phyloP scores from a whole-genome alignment of 2,113 vertebrate species.

The Daubentonia madagascariensis region DNA sequence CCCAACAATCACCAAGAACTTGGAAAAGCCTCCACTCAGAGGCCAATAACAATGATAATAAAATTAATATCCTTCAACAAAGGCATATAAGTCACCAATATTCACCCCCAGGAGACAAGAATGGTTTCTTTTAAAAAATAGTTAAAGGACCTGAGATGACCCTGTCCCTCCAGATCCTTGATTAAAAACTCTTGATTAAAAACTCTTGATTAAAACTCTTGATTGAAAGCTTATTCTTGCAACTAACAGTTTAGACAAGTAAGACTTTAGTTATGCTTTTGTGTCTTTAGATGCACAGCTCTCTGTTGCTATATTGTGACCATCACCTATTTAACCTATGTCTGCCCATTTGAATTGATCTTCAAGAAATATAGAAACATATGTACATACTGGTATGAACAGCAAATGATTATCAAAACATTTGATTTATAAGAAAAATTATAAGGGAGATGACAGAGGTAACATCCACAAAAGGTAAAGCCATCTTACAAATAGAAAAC shows the following conservation, averaged over 20 bases:
- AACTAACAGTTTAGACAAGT: neutral
- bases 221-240: neutral
- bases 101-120: neutral
- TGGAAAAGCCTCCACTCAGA: too few species aligned
- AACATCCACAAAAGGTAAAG: neutral
- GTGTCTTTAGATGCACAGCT: neutral
- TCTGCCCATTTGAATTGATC: neutral
- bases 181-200: too few species aligned
- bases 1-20: too few species aligned
- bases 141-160: neutral
- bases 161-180: neutral
- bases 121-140: neutral
- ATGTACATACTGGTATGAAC: neutral
- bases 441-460: neutral
- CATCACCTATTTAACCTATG: neutral
- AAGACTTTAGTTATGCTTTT: neutral
- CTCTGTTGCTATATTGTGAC: neutral
- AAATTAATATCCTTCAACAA: conserved; percentile 73
- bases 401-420: neutral
- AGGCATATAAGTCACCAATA: conserved; percentile 38
- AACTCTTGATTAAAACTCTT: too few species aligned
- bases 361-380: neutral
- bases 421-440: neutral
- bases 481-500: neutral
- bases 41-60: conserved; percentile 46